Percentiles rank a stretch among this genome's conserved stretches.
Conservation (phyloP, 2,888 invertebrate species). For the Taenaris catops region DNA sequence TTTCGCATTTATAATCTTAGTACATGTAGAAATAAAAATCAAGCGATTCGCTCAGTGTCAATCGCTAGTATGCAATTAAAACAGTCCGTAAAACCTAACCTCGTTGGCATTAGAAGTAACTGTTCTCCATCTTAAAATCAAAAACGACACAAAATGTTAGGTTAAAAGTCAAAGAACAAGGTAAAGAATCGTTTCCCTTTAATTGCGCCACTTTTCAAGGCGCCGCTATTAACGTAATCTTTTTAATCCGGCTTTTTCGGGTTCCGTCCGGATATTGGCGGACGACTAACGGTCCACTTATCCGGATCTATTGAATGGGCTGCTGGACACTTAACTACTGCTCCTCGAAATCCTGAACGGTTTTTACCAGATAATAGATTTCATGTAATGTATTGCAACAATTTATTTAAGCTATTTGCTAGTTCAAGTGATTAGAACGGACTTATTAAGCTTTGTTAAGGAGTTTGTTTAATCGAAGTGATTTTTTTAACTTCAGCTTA, state of each 20-base stretch:
- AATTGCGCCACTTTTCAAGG: constrained; percentile 68
- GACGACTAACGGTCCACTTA: constrained; percentile 65
- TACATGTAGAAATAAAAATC: no score
- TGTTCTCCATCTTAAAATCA: neutral
- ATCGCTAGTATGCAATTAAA: no score
- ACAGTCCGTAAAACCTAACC: no score
- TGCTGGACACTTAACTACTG: constrained; percentile 56
- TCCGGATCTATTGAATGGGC: constrained; percentile 61
- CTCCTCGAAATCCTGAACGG: constrained; percentile 57
- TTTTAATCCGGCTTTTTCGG: constrained; percentile 58
- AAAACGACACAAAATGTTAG: neutral
- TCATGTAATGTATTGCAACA: constrained; percentile 34
- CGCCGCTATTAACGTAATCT: constrained; percentile 60
- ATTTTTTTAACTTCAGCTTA: no score
- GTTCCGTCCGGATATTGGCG: constrained; percentile 54
- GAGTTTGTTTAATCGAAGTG: no score
- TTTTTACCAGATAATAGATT: constrained; percentile 61
- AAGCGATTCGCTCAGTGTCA: no score
- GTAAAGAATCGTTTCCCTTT: constrained; percentile 8
- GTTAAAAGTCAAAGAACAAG: constrained; percentile 2
- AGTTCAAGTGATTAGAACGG: no score
- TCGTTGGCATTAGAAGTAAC: no score
- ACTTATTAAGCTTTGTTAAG: no score
- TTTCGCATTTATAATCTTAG: no score
- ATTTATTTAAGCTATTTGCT: constrained; percentile 6